Base-by-base conservation (phyloP, 2,888 invertebrate genomes). In the Pachliopta kotzebuea region DNA sequence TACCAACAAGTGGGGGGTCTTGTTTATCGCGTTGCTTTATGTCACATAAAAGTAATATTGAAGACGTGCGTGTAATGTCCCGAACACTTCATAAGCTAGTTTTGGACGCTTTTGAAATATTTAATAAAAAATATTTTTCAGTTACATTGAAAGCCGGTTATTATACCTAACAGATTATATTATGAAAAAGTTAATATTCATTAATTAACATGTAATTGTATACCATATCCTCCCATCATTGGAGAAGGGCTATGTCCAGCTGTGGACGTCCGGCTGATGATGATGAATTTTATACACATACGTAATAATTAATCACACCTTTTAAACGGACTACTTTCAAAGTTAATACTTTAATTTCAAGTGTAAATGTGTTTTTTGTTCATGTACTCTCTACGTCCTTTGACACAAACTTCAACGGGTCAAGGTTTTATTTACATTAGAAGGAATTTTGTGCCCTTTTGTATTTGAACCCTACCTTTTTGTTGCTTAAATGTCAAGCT, bases 381-480 rank as follows among this genome's bases (percentile, higher is more conserved):
- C 8, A 45, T n/a, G 18, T 29, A 37, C 37, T 14, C 37, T 23
- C 26, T 53, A 17, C 17, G 45, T 61, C 60, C 55, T 61, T 61
- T 55, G 61, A 55, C 29, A 49, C 45, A 55, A 61, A 61, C 55
- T 61, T 61, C 49, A 45, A 61, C 55, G 55, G 61, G 26, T 55
- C 49, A 61, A 17, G 55, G 55, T 54, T 61, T 61, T 61, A 61
- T 61, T 61, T 61, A 61, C 49, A 45, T 61, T 49, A 29, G 60
- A 55, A 55, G 55, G 29, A 17, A 55, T 26, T 61, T 61, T 61
- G 55, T 55, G 29, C 61, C 55, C 55, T 55, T n/a, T 61, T 55
- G 23, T 24, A 24, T 26, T 21, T 52, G 21, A 52, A 52, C 45
- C 45, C 45, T 45, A 45, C 45, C n/a, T 45, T 45, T 45, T n/a